Evolutionary conservation across 2,888 invertebrate genomes (phyloP).

Genomic region (Erebia epiphron): DNA sequence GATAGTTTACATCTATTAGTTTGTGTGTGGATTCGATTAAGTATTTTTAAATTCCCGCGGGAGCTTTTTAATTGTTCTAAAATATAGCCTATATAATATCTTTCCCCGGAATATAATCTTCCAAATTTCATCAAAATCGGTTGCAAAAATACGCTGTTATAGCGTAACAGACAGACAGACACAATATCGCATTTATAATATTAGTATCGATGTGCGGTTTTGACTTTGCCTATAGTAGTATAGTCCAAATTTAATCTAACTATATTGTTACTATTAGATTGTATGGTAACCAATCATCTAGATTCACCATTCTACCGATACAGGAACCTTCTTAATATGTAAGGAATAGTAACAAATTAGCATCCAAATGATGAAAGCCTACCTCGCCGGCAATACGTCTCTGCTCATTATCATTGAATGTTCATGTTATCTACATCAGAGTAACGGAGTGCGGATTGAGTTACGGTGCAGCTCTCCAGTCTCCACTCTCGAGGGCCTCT

Average conservation of each 20-base stretch:
- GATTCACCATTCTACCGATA: not conserved
- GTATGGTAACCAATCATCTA: not conserved
- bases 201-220: not conserved
- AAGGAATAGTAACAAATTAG: not conserved
- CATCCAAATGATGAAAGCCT: not conserved
- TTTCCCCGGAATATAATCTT: no score
- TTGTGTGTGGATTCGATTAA: no score
- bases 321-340: not conserved
- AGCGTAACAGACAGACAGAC: no score
- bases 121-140: no score
- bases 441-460: constrained; percentile 3
- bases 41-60: no score
- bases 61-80: no score
- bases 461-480: constrained; percentile 7
- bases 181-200: no score
- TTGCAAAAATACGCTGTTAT: no score
- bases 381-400: not conserved
- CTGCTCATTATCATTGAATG: not conserved
- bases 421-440: constrained; percentile 2
- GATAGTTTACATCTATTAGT: no score
- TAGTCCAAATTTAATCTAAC: not conserved
- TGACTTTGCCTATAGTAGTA: not conserved
- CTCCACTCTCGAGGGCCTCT: constrained; percentile 13
- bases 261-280: not conserved
- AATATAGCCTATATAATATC: no score